Conservation (phyloP, 2,797 vertebrate species). For the Siniperca obscura region DNA sequence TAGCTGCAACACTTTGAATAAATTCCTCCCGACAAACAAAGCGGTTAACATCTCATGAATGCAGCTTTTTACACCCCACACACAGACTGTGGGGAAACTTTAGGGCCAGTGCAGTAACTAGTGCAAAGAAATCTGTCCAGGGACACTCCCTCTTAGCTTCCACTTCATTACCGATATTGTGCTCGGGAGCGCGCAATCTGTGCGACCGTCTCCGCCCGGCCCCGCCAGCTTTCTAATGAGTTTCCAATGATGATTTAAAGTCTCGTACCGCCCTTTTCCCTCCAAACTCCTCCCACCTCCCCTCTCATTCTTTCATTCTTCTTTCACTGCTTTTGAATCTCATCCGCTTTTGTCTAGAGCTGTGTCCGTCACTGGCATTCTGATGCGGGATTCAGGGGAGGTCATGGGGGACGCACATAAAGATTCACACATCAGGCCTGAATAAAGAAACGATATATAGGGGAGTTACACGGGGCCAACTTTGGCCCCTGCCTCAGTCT, state of each 20-base stretch:
- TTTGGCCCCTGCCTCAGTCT: slow-evolving; percentile 27
- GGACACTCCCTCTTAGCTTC: slow-evolving; percentile 83
- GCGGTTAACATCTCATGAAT: slow-evolving; percentile 93
- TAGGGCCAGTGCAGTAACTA: slow-evolving; percentile 75
- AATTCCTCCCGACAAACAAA: slow-evolving; percentile 84
- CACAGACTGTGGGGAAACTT: slow-evolving; percentile 81
- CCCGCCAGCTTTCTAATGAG: slow-evolving; percentile 89
- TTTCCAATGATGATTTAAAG: slow-evolving; percentile 89
- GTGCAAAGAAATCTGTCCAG: slow-evolving; percentile 79
- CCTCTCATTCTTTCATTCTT: slow-evolving; percentile 59
- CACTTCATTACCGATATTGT: slow-evolving; percentile 86
- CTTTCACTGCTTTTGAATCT: slow-evolving; percentile 79
- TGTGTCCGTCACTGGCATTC: slow-evolving; percentile 71
- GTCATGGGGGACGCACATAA: slow-evolving; percentile 71
- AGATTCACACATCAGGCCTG: slow-evolving; percentile 71
- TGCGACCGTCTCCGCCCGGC: slow-evolving; percentile 79
- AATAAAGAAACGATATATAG: slow-evolving; percentile 63
- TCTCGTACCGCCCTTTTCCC: slow-evolving; percentile 53
- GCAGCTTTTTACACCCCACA: slow-evolving; percentile 84
- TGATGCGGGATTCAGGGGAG: slow-evolving; percentile 63
- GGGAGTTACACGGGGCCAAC: slow-evolving; percentile 35
- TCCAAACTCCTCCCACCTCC: slow-evolving; percentile 53
- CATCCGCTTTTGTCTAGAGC: slow-evolving; percentile 79
- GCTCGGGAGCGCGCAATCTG: slow-evolving; percentile 86
- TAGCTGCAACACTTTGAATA: slow-evolving; percentile 85